A percentile compares a stretch with the other conserved stretches of the same genome.
These are phyloP conservation scores for Zosterops hypoxanthus DNA, from an alignment of 2,113 vertebrate genomes.

Conservation along the genomic window DNA sequence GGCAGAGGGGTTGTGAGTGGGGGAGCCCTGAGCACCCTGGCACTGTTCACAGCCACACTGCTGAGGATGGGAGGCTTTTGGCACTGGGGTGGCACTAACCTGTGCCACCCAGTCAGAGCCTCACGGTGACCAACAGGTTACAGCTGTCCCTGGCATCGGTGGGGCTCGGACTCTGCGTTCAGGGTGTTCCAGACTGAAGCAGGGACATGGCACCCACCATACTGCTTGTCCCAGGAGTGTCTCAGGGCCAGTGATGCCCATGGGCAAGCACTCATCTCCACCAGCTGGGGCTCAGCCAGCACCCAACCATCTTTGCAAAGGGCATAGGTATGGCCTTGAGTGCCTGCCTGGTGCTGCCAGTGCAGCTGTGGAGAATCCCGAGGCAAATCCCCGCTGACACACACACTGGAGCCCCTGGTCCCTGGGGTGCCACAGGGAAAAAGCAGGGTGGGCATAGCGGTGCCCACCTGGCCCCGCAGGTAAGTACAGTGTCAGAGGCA, in stretches of 20 bases:
- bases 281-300: neutral
- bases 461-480: neutral
- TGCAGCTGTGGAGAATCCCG: fast-evolving
- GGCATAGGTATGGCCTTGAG: neutral
- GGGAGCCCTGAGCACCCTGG: neutral
- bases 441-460: neutral
- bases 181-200: neutral
- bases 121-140: fast-evolving
- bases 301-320: neutral
- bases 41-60: neutral
- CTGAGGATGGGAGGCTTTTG: neutral
- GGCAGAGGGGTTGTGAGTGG: fast-evolving
- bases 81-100: neutral
- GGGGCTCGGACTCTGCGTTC: neutral
- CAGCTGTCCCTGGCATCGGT: neutral
- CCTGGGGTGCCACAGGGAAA: neutral
- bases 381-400: neutral
- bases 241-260: neutral
- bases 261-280: fast-evolving
- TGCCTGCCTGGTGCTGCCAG: neutral
- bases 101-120: neutral
- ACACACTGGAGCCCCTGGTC: neutral
- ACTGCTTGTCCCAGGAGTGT: neutral
- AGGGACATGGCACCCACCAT: fast-evolving
- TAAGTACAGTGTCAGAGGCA: neutral